Conservation (phyloP, 1,140 invertebrate species). For the Planococcus citri region DNA sequence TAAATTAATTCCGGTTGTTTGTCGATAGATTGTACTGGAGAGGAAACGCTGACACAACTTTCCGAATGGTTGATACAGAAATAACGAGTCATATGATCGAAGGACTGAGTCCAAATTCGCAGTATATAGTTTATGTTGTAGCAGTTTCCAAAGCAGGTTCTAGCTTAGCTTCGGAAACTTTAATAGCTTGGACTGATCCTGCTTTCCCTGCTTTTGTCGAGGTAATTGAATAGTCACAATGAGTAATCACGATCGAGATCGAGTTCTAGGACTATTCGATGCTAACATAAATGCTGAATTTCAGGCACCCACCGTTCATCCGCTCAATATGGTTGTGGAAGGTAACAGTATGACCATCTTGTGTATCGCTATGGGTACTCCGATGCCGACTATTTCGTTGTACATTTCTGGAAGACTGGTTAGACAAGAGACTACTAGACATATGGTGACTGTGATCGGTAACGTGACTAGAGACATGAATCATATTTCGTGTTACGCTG, state of each 20-base stretch:
- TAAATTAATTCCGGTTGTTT: no score
- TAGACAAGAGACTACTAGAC: conserved; percentile 57
- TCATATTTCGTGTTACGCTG: conserved; percentile 68
- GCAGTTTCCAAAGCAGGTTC: conserved; percentile 51
- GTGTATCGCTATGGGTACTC: conserved; percentile 68
- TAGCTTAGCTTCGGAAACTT: conserved; percentile 59
- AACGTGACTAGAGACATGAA: conserved; percentile 71
- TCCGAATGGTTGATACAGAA: conserved; percentile 45
- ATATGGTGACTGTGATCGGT: conserved; percentile 67
- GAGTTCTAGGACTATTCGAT: no score
- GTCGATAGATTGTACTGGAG: conserved; percentile 49
- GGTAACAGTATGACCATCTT: conserved; percentile 70
- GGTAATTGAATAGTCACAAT: conserved; percentile 37
- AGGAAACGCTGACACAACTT: conserved; percentile 43
- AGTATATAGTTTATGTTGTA: conserved; percentile 60
- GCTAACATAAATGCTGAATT: no score
- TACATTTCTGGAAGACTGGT: conserved; percentile 62
- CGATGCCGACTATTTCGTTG: conserved; percentile 65
- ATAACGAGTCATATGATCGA: conserved; percentile 55
- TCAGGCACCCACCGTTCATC: conserved; percentile 65
- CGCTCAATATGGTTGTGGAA: conserved; percentile 64
- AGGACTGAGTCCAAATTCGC: conserved; percentile 55
- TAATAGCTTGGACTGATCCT: conserved; percentile 73
- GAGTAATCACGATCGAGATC: background rate
- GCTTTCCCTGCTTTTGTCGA: conserved; percentile 72